A percentile compares a stretch with the other conserved stretches of the same genome.
Conservation (phyloP, 1,140 invertebrate species). For the Papilio machaon region DNA sequence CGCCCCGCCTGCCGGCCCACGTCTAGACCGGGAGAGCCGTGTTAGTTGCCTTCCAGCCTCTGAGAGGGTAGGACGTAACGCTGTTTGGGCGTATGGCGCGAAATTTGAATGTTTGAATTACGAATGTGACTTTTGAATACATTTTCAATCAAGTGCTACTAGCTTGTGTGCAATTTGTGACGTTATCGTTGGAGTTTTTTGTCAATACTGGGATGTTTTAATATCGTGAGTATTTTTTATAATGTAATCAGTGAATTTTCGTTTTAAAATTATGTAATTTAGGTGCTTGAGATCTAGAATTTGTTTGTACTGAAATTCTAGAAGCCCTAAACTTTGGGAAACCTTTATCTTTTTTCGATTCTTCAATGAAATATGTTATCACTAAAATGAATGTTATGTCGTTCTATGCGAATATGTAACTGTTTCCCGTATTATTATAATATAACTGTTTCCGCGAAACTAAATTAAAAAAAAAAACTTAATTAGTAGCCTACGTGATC, state of each 20-base stretch:
- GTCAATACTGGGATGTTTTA: conserved; percentile 26
- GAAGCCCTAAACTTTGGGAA: too few relatives aligned
- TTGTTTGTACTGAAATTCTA: too few relatives aligned
- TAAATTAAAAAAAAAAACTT: too few relatives aligned
- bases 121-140: conserved; percentile 41
- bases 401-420: too few relatives aligned
- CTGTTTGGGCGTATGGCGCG: conserved; percentile 53
- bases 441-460: too few relatives aligned
- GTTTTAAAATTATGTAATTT: too few relatives aligned
- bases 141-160: conserved; percentile 44
- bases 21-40: conserved; percentile 63
- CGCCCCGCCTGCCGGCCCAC: conserved; percentile 50
- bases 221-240: conserved; percentile 41
- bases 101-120: conserved; percentile 58
- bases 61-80: conserved; percentile 53
- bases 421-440: too few relatives aligned
- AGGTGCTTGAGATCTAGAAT: too few relatives aligned
- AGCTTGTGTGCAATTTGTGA: conserved; percentile 50
- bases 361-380: too few relatives aligned
- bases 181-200: conserved; percentile 41
- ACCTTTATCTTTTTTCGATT: too few relatives aligned
- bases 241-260: conserved; percentile 31
- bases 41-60: conserved; percentile 57
- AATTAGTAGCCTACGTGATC: too few relatives aligned
- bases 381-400: too few relatives aligned